These are phyloP conservation scores for Fissipunctia ypsillon DNA, from an alignment of 2,888 invertebrate species.

Conservation along the genomic window DNA sequence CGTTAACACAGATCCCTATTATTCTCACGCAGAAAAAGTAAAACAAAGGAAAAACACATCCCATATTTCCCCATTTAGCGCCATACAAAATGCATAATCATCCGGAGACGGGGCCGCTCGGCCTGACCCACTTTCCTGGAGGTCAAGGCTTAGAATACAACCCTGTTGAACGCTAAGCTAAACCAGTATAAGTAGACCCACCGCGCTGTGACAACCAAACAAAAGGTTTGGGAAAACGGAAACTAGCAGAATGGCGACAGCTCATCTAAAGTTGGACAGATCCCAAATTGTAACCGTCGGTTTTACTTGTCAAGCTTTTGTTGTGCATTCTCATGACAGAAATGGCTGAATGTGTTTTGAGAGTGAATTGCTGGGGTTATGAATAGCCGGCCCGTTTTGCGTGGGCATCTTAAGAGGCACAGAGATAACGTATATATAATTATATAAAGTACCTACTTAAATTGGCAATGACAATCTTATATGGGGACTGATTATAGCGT, in stretches of 20 bases:
- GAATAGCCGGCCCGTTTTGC: conserved; percentile 43
- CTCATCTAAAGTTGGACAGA: conserved; percentile 67
- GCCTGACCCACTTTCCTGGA: conserved; percentile 73
- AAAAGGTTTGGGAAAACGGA: conserved; percentile 68
- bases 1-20: conserved; percentile 51
- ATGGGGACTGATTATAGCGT: background rate
- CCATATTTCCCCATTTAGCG: conserved; percentile 70
- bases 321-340: conserved; percentile 55
- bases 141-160: conserved; percentile 74
- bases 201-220: conserved; percentile 62
- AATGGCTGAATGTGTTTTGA: conserved; percentile 54
- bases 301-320: conserved; percentile 62
- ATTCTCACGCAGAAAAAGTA: conserved; percentile 40
- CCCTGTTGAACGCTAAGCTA: conserved; percentile 61
- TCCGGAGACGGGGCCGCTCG: conserved; percentile 67
- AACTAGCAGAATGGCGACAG: conserved; percentile 64
- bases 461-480: background rate
- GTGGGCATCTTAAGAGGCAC: conserved; percentile 29
- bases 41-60: conserved; percentile 59
- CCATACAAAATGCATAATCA: conserved; percentile 77
- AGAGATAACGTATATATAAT: conserved; percentile 10
- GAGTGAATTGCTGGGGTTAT: conserved; percentile 40
- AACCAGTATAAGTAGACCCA: conserved; percentile 66
- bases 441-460: conserved; percentile 5
- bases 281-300: conserved; percentile 66